These are phyloP conservation scores for Blastobasis adustella DNA, from an alignment of 2,888 invertebrate species.

Conservation along the genomic window DNA sequence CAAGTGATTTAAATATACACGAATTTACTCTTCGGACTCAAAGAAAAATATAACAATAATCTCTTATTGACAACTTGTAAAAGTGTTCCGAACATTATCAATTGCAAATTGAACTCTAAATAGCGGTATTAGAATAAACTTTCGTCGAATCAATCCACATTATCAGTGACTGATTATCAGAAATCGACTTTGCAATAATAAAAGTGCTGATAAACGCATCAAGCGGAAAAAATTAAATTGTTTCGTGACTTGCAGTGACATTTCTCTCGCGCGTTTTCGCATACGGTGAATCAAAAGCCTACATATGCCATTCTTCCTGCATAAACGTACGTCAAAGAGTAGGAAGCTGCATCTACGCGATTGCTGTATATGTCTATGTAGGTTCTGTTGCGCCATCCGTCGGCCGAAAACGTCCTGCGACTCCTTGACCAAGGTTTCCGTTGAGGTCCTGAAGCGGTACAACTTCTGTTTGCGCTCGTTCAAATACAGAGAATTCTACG, in stretches of 20 bases:
- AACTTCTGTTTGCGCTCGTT: slow-evolving; percentile 65
- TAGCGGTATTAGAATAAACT: too few species aligned
- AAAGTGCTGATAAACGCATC: too few species aligned
- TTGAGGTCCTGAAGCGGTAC: slow-evolving; percentile 56
- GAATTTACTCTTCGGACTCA: too few species aligned
- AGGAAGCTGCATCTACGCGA: slow-evolving; percentile 56
- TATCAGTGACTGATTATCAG: too few species aligned
- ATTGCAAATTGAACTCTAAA: too few species aligned
- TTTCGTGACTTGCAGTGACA: background rate
- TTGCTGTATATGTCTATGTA: slow-evolving; percentile 48
- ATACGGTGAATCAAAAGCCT: slow-evolving; percentile 43
- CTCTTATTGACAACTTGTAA: too few species aligned
- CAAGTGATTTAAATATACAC: slow-evolving; percentile 21
- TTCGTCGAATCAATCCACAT: too few species aligned
- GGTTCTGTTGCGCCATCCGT: slow-evolving; percentile 50
- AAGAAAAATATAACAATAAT: too few species aligned
- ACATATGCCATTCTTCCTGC: slow-evolving; percentile 63
- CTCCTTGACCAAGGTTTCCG: slow-evolving; percentile 54
- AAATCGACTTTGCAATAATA: too few species aligned
- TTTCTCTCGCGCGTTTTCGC: background rate
- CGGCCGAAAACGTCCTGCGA: slow-evolving; percentile 51
- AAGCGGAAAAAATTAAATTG: too few species aligned
- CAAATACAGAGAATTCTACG: slow-evolving; percentile 52
- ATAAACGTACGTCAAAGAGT: slow-evolving; percentile 41
- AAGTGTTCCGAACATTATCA: too few species aligned